Conservation (phyloP, 2,797 vertebrate genomes). For the Holocentrus rufus region DNA sequence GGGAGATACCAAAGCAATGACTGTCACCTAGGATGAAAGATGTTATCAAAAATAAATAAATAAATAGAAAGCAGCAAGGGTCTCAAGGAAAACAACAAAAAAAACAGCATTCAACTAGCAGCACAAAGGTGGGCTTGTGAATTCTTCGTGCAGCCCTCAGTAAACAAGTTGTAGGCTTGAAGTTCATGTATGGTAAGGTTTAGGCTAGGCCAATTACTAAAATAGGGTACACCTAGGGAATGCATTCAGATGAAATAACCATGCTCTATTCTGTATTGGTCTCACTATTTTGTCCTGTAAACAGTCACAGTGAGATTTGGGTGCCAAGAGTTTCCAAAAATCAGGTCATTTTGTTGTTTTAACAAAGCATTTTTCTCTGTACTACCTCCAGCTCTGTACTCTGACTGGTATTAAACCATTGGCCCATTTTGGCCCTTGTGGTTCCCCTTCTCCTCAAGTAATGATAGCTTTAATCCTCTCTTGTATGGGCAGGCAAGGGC, state of each 20-base stretch:
- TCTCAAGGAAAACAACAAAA: no score
- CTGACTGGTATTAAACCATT: constrained; percentile 36
- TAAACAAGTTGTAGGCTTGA: not conserved
- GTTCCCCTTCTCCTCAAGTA: constrained; percentile 56
- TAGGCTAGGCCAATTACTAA: not conserved
- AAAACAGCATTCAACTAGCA: not conserved
- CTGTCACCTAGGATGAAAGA: no score
- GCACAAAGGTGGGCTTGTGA: not conserved
- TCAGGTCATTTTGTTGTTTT: constrained; percentile 8
- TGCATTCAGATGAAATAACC: no score
- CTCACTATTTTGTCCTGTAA: not conserved
- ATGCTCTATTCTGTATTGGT: no score
- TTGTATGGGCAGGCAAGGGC: constrained; percentile 47
- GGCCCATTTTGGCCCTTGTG: constrained; percentile 37
- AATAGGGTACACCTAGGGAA: no score
- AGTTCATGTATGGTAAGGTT: not conserved
- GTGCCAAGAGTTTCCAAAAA: not conserved
- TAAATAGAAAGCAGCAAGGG: no score
- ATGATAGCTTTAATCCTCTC: constrained; percentile 42
- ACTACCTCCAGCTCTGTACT: constrained; percentile 28
- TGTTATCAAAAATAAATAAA: no score
- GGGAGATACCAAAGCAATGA: no score
- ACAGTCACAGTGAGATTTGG: not conserved
- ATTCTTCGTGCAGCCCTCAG: not conserved
- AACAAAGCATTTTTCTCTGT: not conserved